Evolutionary conservation across 1,140 invertebrate species (phyloP).

Genomic region (Habropoda laboriosa): DNA sequence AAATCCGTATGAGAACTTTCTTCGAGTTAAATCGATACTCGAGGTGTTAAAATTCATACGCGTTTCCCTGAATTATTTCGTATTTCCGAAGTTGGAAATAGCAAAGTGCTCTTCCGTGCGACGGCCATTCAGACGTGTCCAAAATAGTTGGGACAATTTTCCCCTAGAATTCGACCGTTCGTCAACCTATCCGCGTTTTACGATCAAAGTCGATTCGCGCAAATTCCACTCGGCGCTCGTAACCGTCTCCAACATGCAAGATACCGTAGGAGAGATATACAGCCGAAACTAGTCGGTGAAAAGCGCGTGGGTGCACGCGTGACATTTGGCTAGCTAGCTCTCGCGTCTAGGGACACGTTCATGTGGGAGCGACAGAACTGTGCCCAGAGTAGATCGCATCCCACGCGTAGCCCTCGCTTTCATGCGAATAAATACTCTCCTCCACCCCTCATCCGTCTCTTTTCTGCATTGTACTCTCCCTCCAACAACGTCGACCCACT

Average conservation of each 20-base stretch:
- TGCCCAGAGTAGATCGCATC: neutral
- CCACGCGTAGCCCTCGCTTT: conserved; percentile 15
- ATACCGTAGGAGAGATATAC: conserved; percentile 4
- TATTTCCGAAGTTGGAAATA: too few species aligned
- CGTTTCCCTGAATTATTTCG: too few species aligned
- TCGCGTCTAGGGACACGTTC: conserved; percentile 3
- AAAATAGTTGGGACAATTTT: neutral
- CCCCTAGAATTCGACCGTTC: neutral
- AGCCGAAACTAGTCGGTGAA: conserved; percentile 1
- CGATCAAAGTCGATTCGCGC: neutral
- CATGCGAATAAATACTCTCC: conserved; percentile 28
- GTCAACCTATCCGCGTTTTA: neutral
- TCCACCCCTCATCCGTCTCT: neutral
- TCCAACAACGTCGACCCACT: neutral
- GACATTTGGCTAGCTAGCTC: conserved; percentile 41
- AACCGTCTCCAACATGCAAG: conserved; percentile 21
- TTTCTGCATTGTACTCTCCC: neutral
- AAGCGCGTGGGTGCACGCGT: neutral
- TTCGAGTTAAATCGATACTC: too few species aligned
- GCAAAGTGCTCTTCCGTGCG: too few species aligned
- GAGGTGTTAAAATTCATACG: too few species aligned
- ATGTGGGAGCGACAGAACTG: neutral
- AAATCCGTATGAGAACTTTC: too few species aligned
- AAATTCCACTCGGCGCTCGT: neutral
- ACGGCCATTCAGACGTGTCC: too few species aligned